Percentiles rank a stretch among this genome's conserved stretches.
phyloP scores from a whole-genome alignment of 2,888 invertebrate genomes.

The Spodoptera exigua region DNA sequence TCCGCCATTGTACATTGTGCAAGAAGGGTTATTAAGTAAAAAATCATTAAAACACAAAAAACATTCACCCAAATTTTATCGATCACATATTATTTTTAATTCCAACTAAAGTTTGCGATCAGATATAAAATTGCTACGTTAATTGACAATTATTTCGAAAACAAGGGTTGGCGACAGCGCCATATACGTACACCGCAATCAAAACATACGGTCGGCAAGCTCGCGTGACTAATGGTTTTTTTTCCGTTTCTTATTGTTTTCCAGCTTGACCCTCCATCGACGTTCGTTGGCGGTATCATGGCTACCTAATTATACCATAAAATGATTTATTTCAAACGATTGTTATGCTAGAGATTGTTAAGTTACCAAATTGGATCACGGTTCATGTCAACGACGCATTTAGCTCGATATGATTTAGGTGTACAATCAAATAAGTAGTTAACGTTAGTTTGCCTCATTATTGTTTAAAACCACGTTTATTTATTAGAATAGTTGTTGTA shows the following conservation, averaged over 20 bases:
- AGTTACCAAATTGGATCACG: slow-evolving; percentile 69
- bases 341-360: slow-evolving; percentile 70
- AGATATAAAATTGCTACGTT: slow-evolving; percentile 30
- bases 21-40: too few relatives aligned
- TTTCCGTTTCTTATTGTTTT: slow-evolving; percentile 87
- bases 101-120: not conserved
- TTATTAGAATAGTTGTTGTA: slow-evolving; percentile 9
- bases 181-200: slow-evolving; percentile 64
- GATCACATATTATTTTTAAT: too few relatives aligned
- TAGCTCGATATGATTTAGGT: slow-evolving; percentile 67
- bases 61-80: too few relatives aligned
- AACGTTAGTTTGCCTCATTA: slow-evolving; percentile 40
- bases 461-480: slow-evolving; percentile 34
- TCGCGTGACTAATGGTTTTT: slow-evolving; percentile 87
- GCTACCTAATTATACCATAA: slow-evolving; percentile 78
- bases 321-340: slow-evolving; percentile 79
- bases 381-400: slow-evolving; percentile 75
- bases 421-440: slow-evolving; percentile 54
- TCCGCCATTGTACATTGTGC: too few relatives aligned
- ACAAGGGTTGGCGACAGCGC: slow-evolving; percentile 38
- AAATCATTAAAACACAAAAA: too few relatives aligned
- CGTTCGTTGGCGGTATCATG: slow-evolving; percentile 70
- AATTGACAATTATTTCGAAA: slow-evolving; percentile 42
- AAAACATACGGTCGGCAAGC: slow-evolving; percentile 61
- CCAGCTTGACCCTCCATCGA: slow-evolving; percentile 85